Conservation (phyloP, 2,888 invertebrate species). For the Timema podura region DNA sequence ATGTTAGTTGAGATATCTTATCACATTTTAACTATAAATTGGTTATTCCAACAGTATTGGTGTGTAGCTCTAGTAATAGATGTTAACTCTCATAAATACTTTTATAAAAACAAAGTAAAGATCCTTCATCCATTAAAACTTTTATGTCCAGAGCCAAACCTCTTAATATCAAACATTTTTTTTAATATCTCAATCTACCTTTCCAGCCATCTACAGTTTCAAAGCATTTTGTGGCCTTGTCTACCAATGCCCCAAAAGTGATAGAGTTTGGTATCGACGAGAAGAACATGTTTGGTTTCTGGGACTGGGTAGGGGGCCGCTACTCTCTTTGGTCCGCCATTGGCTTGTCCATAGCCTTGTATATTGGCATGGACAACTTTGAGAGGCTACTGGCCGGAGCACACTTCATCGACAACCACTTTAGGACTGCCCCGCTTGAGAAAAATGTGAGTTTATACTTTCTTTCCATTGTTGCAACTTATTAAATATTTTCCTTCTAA, state of each 20-base stretch:
- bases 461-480: too few species aligned
- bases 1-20: slow-evolving; percentile 74
- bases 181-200: slow-evolving; percentile 32
- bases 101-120: too few species aligned
- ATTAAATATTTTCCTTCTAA: too few species aligned
- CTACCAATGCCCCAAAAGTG: slow-evolving; percentile 93
- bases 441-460: slow-evolving; percentile 76
- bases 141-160: too few species aligned
- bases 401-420: slow-evolving; percentile 92
- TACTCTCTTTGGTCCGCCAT: slow-evolving; percentile 99
- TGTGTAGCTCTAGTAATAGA: too few species aligned
- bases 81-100: too few species aligned
- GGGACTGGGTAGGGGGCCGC: slow-evolving; percentile 99
- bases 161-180: too few species aligned
- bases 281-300: slow-evolving; percentile 98
- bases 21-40: too few species aligned
- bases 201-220: slow-evolving; percentile 75
- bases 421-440: slow-evolving; percentile 76
- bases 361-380: slow-evolving; percentile 94
- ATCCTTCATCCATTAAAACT: too few species aligned
- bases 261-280: slow-evolving; percentile 95
- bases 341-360: slow-evolving; percentile 90
- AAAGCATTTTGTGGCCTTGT: slow-evolving; percentile 96
- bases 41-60: too few species aligned
- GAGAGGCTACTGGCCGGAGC: slow-evolving; percentile 88